A percentile compares a stretch with the other conserved stretches of the same genome.
Evolutionary conservation across 2,888 invertebrate genomes (phyloP).

Genomic region (Ceriagrion tenellum): DNA sequence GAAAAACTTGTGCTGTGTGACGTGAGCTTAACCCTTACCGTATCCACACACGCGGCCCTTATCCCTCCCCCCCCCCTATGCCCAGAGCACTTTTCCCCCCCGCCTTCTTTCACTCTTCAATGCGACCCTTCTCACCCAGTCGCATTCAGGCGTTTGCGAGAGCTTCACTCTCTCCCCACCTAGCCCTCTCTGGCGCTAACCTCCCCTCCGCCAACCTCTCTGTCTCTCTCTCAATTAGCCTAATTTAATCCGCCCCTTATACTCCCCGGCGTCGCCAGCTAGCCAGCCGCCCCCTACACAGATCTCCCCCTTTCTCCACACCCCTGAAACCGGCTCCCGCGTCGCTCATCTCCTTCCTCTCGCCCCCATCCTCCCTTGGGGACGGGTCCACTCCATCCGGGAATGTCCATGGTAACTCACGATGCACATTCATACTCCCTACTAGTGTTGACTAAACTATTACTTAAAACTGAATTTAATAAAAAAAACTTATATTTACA

Average conservation of each 20-base stretch:
- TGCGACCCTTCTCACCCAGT: not conserved
- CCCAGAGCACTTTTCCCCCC: not conserved
- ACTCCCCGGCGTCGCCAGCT: constrained; percentile 28
- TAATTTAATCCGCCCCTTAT: constrained; percentile 39
- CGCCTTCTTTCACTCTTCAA: not conserved
- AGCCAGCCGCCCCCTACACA: not conserved
- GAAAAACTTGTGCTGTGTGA: too few species aligned
- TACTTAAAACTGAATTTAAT: too few species aligned
- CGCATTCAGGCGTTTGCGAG: not conserved
- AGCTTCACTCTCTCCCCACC: not conserved
- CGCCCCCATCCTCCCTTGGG: not conserved
- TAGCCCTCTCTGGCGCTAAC: not conserved
- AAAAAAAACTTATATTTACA: too few species aligned
- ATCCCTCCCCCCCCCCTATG: not conserved
- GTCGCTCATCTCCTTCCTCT: not conserved
- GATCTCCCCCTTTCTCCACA: not conserved
- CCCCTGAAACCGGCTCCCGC: not conserved
- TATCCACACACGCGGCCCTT: not conserved
- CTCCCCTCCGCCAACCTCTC: not conserved
- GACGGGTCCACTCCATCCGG: too few species aligned
- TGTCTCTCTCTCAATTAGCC: constrained; percentile 10
- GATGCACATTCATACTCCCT: too few species aligned
- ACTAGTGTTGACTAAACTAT: too few species aligned
- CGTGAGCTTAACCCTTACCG: not conserved
- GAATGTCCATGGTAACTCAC: too few species aligned